A percentile compares a stretch with the other conserved stretches of the same genome.
Conservation (phyloP, 2,888 invertebrate species). For the Drosophila fulvimacula region DNA sequence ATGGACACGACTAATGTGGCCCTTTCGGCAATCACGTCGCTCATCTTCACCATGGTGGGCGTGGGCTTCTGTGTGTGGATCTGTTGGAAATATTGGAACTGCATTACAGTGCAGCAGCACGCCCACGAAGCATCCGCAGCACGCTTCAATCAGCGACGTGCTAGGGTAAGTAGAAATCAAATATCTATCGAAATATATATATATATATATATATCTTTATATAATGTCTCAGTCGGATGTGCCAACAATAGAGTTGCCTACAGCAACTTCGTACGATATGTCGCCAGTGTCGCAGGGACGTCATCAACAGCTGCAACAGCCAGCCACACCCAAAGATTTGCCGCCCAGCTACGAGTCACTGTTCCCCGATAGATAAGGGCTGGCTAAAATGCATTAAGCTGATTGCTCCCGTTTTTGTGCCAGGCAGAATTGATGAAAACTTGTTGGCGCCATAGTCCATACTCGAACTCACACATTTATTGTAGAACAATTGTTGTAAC, state of each 20-base stretch:
- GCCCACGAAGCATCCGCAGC: slow-evolving; percentile 83
- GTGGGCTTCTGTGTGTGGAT: slow-evolving; percentile 84
- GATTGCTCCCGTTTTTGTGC: slow-evolving; percentile 62
- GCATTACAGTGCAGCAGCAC: slow-evolving; percentile 83
- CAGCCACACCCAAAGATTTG: slow-evolving; percentile 82
- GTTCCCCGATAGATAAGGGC: slow-evolving; percentile 83
- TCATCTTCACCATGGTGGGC: slow-evolving; percentile 84
- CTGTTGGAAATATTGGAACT: slow-evolving; percentile 85
- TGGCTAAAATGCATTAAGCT: background rate
- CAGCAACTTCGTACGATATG: slow-evolving; percentile 56
- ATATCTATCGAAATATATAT: background rate
- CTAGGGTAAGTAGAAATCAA: slow-evolving; percentile 46
- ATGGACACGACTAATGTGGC: slow-evolving; percentile 82
- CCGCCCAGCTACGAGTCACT: slow-evolving; percentile 84
- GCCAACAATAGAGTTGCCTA: slow-evolving; percentile 80
- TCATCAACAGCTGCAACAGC: slow-evolving; percentile 62
- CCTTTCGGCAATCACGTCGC: slow-evolving; percentile 83
- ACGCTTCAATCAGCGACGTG: slow-evolving; percentile 70
- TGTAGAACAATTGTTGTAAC: slow-evolving; percentile 56
- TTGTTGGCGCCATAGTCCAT: slow-evolving; percentile 34
- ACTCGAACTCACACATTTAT: slow-evolving; percentile 25
- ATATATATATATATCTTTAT: background rate
- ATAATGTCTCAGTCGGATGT: slow-evolving; percentile 64
- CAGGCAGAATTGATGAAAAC: slow-evolving; percentile 47
- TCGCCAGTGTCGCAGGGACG: slow-evolving; percentile 56